Evolutionary conservation across 2,113 vertebrate genomes (phyloP), one percentile per base, ranked within the genome.

Genomic region (Eclectus roratus): DNA sequence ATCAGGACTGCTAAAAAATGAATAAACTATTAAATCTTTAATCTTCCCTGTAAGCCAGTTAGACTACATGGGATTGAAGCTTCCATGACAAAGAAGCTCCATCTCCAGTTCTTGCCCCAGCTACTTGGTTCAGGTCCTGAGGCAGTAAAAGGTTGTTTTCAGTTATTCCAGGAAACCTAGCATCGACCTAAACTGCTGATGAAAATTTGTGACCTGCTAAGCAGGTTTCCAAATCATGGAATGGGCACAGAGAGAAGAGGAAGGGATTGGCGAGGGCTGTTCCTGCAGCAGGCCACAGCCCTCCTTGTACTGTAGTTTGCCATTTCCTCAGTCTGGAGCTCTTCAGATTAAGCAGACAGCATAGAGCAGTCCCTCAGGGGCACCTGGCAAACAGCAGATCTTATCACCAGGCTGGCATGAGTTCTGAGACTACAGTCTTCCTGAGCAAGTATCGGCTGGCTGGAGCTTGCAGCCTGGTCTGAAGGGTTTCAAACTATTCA

Each of bases 381-480:
- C 66, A 94, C 44, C 49, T 65, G 65, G 65, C 80, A 86, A 88
- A 68, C 49, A 79, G 33, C 44, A 94, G 47, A 80, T 44, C 44
- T 87, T 78, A 71, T 71, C 47, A 52, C 52, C 1, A 3, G 50
- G 43, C 64, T 96, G 83, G 88, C 65, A 39, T 7, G 41, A 79
- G 60, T 95, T 93, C 91, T 86, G 72, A 94, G 71, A 71, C 49
- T 37, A 55, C 24, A 60, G 49, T 49, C 65, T 53, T 91, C n/a
- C 77, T 28, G 49, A 73, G 83, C 94, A 94, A 91, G 95, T 52
- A 84, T 55, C 61, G 81, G 65, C 88, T 91, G 83, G 88, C 49
- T 24, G 11, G 41, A 89, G 80, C 84, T 91, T 73, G 69, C 63
- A 94, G 88, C 53, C 52, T 58, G n/a, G 41, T 79, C 41, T 92